Evolutionary conservation across 2,888 invertebrate genomes (phyloP).

Genomic region (Octonoba sinensis): DNA sequence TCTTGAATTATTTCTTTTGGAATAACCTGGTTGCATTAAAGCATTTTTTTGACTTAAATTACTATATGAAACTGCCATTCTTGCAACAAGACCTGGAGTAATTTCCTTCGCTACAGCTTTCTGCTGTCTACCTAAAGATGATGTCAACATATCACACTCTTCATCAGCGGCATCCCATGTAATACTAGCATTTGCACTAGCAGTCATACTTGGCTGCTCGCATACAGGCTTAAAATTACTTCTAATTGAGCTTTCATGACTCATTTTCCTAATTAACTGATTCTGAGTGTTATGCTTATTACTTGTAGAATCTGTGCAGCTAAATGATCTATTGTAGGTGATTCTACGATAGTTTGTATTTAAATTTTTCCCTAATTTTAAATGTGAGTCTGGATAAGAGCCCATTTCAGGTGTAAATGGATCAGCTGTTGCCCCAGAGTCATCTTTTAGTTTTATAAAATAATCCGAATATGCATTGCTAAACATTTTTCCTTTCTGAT

Average conservation of each 20-base stretch:
- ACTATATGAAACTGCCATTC: conserved; percentile 64
- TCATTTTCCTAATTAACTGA: conserved; percentile 24
- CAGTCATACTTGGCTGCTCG: background rate
- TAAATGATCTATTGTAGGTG: conserved; percentile 49
- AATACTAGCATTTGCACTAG: background rate
- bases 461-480: background rate
- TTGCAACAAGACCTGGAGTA: conserved; percentile 60
- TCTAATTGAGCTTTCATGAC: conserved; percentile 5
- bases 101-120: conserved; percentile 61
- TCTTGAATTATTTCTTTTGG: conserved; percentile 18
- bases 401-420: background rate
- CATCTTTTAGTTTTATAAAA: conserved; percentile 1
- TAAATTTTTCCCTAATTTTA: conserved; percentile 9
- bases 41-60: conserved; percentile 55
- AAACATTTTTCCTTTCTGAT: background rate
- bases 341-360: conserved; percentile 5
- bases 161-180: conserved; percentile 40
- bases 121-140: conserved; percentile 62
- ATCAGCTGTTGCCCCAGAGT: background rate
- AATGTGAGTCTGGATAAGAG: background rate
- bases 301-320: conserved; percentile 34
- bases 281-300: background rate
- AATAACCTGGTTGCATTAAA: conserved; percentile 1
- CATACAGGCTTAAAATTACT: background rate
- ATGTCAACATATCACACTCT: conserved; percentile 55